These are phyloP conservation scores for Leptodactylus fallax DNA, from an alignment of 2,797 vertebrate genomes.

Conservation along the genomic window DNA sequence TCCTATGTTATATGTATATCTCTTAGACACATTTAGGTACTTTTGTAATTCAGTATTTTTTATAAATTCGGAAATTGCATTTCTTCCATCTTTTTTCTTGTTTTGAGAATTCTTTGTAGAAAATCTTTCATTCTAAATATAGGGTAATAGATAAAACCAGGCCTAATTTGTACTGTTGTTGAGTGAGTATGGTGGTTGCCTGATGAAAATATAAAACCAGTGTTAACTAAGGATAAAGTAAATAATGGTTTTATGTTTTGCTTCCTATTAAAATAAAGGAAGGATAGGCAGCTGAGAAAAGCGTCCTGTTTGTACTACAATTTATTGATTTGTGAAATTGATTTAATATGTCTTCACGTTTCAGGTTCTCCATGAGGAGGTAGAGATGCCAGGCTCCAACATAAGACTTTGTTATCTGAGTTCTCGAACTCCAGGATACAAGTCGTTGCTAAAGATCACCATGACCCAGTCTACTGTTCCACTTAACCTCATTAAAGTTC, in stretches of 20 bases:
- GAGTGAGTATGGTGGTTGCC: neutral
- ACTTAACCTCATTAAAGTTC: constrained; percentile 94
- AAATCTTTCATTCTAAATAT: neutral
- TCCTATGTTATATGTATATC: neutral
- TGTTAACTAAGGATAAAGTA: neutral
- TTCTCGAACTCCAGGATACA: constrained; percentile 93
- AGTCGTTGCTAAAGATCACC: constrained; percentile 93
- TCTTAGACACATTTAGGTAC: neutral
- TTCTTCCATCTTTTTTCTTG: neutral
- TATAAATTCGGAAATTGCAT: neutral
- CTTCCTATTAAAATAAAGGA: neutral
- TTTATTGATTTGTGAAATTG: neutral
- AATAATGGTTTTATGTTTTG: neutral
- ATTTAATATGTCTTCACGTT: neutral
- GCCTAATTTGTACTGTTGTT: too few relatives aligned
- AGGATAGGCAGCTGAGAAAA: neutral
- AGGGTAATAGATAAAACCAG: too few relatives aligned
- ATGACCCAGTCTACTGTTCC: constrained; percentile 96
- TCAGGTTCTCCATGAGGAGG: constrained; percentile 97
- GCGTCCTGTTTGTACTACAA: too few relatives aligned
- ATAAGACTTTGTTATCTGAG: constrained; percentile 95
- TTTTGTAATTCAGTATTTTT: neutral
- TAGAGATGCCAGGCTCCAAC: constrained; percentile 90
- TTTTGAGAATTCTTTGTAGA: neutral
- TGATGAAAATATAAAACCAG: neutral